Base-by-base conservation (phyloP, 1,140 invertebrate genomes). In the Brachionus koreanus region DNA sequence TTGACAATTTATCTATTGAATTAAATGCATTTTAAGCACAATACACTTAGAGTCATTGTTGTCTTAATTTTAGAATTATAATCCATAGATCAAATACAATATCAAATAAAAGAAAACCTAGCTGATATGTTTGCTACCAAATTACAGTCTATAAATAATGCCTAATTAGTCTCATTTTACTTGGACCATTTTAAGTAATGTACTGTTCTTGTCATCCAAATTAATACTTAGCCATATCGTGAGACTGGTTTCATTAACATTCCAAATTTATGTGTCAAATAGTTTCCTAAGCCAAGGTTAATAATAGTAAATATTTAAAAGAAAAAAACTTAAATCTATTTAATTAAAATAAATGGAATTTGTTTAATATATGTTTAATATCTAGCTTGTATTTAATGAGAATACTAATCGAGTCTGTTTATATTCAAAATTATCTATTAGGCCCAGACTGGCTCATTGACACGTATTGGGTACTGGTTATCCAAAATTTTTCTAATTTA, bases 301-400 rank as follows among this genome's bases (percentile, higher is more conserved):
- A 52, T 52, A 57, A 57, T 57, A 23, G 49, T 9, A 57, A 57
- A 57, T 57, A 57, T 57, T 57, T 57, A 57, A 57, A 1, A 52
- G n/a, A 52, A 52, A 52, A 52, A 57, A 57, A 57, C 49, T 57
- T 19, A 19, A 57, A 57, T 57, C 49, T 57, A 57, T 57, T 57
- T 57, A 57, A 57, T 57, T 57, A 57, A 57, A 57, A 57, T 19
- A 57, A 57, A 57, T 57, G 49, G 49, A 57, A 57, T 57, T 57
- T 57, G 49, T 29, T 29, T 29, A 29, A 29, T 29, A 29, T 57
- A 25, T 57, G 49, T 25, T 57, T 57, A 57, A 57, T 57, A n/a
- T 57, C 49, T n/a, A 19, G 16, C 49, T 29, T 29, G 3, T 57
- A 57, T 57, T 57, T 57, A 57, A 57, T 57, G 49, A 57, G 49